Evolutionary conservation across 2,888 invertebrate species (phyloP).

Genomic region (Chalcosyrphus nemorum): DNA sequence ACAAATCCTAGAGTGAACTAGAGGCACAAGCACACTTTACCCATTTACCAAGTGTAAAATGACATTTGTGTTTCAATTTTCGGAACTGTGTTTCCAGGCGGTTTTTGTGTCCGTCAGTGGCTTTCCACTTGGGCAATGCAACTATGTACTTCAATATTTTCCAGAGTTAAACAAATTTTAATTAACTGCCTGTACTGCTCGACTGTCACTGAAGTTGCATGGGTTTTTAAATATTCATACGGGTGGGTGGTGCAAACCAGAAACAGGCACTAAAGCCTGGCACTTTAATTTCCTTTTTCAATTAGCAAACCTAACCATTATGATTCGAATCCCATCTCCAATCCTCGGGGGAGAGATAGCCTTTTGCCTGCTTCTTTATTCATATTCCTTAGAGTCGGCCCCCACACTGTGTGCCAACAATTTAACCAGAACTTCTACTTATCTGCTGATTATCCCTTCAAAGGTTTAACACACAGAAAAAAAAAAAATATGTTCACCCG

Average conservation of each 20-base stretch:
- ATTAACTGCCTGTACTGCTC: constrained; percentile 7
- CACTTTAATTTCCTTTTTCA: constrained; percentile 9
- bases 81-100: background rate
- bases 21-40: background rate
- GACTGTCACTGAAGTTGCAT: background rate
- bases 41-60: background rate
- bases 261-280: background rate
- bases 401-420: background rate
- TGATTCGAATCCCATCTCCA: constrained; percentile 13
- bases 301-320: constrained; percentile 34
- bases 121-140: background rate
- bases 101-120: background rate
- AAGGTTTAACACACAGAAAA: background rate
- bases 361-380: constrained; percentile 8
- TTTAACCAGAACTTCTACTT: constrained; percentile 22
- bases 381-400: background rate
- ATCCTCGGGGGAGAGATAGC: background rate
- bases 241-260: background rate
- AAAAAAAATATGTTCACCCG: background rate
- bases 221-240: constrained; percentile 7
- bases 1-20: background rate
- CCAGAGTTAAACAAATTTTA: constrained; percentile 35
- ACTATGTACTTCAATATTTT: constrained; percentile 36
- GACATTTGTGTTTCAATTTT: background rate
- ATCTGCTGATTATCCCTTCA: constrained; percentile 15